These are phyloP conservation scores for Triplophysa tibetana DNA, from an alignment of 2,113 vertebrate genomes.

Conservation along the genomic window DNA sequence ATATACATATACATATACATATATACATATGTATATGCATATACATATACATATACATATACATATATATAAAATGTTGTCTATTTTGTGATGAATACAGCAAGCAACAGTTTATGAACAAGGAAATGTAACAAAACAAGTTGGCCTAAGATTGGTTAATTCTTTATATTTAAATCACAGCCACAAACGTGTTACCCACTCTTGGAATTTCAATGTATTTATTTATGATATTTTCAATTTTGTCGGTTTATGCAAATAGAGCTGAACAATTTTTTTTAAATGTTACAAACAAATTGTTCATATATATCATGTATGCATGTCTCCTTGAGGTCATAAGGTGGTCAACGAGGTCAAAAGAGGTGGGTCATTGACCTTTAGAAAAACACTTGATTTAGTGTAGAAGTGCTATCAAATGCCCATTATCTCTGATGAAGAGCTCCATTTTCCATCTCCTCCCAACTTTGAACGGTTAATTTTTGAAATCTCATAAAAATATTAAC, in stretches of 20 bases:
- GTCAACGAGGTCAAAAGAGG: not conserved
- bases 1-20: too few species aligned
- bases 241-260: not conserved
- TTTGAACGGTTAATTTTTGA: not conserved
- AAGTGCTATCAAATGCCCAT: not conserved
- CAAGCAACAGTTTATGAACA: too few species aligned
- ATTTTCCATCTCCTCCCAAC: constrained; percentile 51
- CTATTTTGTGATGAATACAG: too few species aligned
- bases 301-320: not conserved
- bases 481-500: not conserved
- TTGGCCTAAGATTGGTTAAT: too few species aligned
- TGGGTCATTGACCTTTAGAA: not conserved
- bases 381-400: not conserved
- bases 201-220: too few species aligned
- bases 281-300: not conserved
- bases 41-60: too few species aligned
- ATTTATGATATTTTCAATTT: not conserved
- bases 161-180: too few species aligned
- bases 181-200: too few species aligned
- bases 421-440: not conserved
- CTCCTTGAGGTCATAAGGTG: not conserved
- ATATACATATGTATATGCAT: too few species aligned
- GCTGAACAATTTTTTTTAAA: too few species aligned
- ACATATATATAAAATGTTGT: too few species aligned
- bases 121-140: too few species aligned